These are phyloP conservation scores for Drosophila kuntzei DNA, from an alignment of 2,888 invertebrate genomes.

Conservation along the genomic window DNA sequence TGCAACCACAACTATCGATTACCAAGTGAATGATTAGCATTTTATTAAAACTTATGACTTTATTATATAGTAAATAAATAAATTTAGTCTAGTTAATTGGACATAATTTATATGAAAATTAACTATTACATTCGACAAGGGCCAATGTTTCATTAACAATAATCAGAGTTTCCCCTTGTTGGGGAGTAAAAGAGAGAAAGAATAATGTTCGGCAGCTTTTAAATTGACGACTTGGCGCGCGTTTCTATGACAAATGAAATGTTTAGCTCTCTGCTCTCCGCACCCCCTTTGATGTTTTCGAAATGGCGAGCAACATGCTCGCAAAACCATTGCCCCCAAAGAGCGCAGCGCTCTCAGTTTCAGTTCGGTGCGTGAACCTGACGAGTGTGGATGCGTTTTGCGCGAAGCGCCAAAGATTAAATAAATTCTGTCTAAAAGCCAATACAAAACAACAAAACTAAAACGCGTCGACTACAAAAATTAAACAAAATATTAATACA, in stretches of 20 bases:
- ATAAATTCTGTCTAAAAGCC: conserved; percentile 44
- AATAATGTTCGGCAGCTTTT: neutral
- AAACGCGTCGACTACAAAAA: conserved; percentile 47
- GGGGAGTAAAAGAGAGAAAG: neutral
- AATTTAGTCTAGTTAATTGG: no score
- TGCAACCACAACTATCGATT: conserved; percentile 28
- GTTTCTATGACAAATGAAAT: conserved; percentile 26
- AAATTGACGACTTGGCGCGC: conserved; percentile 22
- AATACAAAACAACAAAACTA: conserved; percentile 50
- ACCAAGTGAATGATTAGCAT: neutral
- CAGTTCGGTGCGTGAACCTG: conserved; percentile 84
- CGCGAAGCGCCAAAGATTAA: conserved; percentile 60
- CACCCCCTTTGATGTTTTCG: conserved; percentile 37
- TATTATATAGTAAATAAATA: no score
- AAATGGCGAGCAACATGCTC: conserved; percentile 48
- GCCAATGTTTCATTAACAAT: neutral
- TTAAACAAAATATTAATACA: conserved; percentile 18
- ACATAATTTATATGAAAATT: neutral
- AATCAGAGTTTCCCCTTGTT: neutral
- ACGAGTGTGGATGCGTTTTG: conserved; percentile 82
- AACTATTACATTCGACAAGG: neutral
- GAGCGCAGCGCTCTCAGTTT: conserved; percentile 47
- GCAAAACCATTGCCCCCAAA: conserved; percentile 15
- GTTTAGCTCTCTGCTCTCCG: conserved; percentile 3
- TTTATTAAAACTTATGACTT: neutral